Evolutionary conservation across 2,797 vertebrate species (phyloP).

Genomic region (Melanotaenia parkinsoni): DNA sequence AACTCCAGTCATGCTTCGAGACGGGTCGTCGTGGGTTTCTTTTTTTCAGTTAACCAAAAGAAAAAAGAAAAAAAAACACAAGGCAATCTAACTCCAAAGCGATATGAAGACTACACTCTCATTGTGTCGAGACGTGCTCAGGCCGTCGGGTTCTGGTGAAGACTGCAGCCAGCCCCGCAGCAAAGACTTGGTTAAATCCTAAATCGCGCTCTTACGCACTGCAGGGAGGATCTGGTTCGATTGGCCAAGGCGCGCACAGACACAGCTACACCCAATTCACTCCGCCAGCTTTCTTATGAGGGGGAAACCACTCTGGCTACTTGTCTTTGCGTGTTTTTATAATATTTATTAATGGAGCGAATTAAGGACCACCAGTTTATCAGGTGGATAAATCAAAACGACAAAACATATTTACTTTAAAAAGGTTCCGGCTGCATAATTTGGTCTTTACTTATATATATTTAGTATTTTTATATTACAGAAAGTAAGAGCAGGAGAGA

Average conservation of each 20-base stretch:
- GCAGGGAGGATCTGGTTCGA: conserved; percentile 98
- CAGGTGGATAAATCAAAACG: conserved; percentile 36
- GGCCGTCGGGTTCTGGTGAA: conserved; percentile 87
- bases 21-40: conserved; percentile 33
- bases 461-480: conserved; percentile 16
- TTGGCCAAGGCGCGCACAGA: conserved; percentile 92
- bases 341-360: conserved; percentile 69
- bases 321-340: conserved; percentile 74
- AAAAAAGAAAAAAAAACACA: conserved; percentile 27
- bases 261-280: conserved; percentile 94
- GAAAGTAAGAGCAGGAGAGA: no score
- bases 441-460: conserved; percentile 13
- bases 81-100: conserved; percentile 70
- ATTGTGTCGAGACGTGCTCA: conserved; percentile 83
- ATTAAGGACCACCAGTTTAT: conserved; percentile 63
- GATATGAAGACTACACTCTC: conserved; percentile 85
- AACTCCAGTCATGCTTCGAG: conserved; percentile 94
- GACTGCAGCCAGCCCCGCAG: conserved; percentile 93
- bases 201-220: conserved; percentile 99
- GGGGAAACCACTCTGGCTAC: conserved; percentile 82
- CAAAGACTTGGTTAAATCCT: conserved; percentile 99
- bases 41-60: conserved; percentile 41
- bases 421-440: conserved; percentile 41
- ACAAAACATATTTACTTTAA: conserved; percentile 38
- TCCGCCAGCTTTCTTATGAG: conserved; percentile 89